Conservation (phyloP, 2,888 invertebrate genomes). For the Carterocephalus palaemon region DNA sequence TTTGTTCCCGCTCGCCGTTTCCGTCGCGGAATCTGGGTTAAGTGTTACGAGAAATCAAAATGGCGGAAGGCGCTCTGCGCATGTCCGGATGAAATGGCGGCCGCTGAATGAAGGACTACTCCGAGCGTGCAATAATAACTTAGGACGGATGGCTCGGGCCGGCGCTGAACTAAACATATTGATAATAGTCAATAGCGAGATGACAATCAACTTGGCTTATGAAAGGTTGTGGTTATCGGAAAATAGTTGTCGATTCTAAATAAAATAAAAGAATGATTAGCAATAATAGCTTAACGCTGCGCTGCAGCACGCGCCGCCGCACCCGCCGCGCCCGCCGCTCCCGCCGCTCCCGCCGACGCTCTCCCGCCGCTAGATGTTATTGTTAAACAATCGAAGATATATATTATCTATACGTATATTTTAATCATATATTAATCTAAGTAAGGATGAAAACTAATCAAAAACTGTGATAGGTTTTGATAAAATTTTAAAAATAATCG, state of each 20-base stretch:
- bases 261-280: constrained; percentile 63
- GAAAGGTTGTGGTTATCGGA: constrained; percentile 78
- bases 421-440: constrained; percentile 77
- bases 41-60: constrained; percentile 69
- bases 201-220: constrained; percentile 78
- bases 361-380: constrained; percentile 73
- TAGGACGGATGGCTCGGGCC: constrained; percentile 46
- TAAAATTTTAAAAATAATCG: constrained; percentile 72
- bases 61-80: constrained; percentile 60
- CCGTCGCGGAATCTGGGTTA: constrained; percentile 61
- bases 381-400: constrained; percentile 76
- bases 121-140: constrained; percentile 62
- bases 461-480: constrained; percentile 80
- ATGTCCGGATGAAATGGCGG: constrained; percentile 62
- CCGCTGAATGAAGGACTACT: constrained; percentile 44
- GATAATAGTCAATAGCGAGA: constrained; percentile 72
- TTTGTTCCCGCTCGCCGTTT: constrained; percentile 56
- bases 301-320: no score
- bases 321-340: no score
- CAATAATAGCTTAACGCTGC: constrained; percentile 75
- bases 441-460: constrained; percentile 78
- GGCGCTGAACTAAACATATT: constrained; percentile 64
- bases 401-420: constrained; percentile 78
- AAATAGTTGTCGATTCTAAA: constrained; percentile 75
- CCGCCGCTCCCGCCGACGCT: no score